phyloP scores from a whole-genome alignment of 92 coral and sea anemone genomes.

The Hydrozoanthus gracilis region DNA sequence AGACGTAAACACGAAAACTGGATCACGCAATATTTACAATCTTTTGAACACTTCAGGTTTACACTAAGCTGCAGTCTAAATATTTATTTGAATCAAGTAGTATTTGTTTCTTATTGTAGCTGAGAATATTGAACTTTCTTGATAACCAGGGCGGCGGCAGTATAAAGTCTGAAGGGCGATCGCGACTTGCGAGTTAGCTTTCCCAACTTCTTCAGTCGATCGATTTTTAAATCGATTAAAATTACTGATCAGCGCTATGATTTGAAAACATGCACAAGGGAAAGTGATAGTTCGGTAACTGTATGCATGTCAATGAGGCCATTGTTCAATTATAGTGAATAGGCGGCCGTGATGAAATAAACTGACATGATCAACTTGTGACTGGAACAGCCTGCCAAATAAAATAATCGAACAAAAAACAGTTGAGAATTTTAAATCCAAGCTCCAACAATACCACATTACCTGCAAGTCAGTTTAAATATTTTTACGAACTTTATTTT shows the following conservation, averaged over 20 bases:
- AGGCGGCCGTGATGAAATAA: slow-evolving; percentile 26
- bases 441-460: too few relatives aligned
- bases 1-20: slow-evolving; percentile 41
- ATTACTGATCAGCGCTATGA: slow-evolving; percentile 34
- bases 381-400: slow-evolving; percentile 52
- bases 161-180: slow-evolving; percentile 42
- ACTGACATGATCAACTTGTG: slow-evolving; percentile 34
- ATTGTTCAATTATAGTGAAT: slow-evolving; percentile 36
- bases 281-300: slow-evolving; percentile 34
- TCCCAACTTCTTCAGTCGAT: slow-evolving; percentile 39
- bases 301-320: slow-evolving; percentile 35
- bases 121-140: slow-evolving; percentile 41
- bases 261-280: slow-evolving; percentile 36
- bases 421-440: too few relatives aligned
- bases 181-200: slow-evolving; percentile 43
- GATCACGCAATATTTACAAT: slow-evolving; percentile 45
- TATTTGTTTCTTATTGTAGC: slow-evolving; percentile 42
- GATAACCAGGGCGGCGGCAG: slow-evolving; percentile 43
- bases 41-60: slow-evolving; percentile 42
- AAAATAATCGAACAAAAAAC: slow-evolving; percentile 49
- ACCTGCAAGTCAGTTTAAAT: too few relatives aligned
- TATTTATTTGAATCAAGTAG: slow-evolving; percentile 43
- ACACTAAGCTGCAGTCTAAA: slow-evolving; percentile 35
- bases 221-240: slow-evolving; percentile 26
- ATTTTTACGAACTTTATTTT: too few relatives aligned